Percentiles rank a stretch among this genome's conserved stretches.
These are phyloP conservation scores for Circaetus gallicus DNA, from an alignment of 2,113 vertebrate genomes.

Conservation along the genomic window DNA sequence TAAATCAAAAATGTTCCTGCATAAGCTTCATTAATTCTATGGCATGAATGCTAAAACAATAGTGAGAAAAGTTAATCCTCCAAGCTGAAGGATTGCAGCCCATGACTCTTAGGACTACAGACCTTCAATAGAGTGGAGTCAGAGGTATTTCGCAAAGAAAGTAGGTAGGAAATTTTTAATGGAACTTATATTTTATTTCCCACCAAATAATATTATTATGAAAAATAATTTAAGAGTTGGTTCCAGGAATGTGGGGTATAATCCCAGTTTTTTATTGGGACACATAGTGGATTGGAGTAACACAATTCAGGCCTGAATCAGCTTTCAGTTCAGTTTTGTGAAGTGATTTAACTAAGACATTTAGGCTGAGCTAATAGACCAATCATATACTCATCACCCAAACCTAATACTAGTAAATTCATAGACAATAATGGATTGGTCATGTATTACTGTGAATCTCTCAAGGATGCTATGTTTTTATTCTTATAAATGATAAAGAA, in stretches of 20 bases:
- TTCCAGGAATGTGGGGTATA: not conserved
- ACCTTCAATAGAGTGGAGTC: not conserved
- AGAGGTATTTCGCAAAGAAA: not conserved
- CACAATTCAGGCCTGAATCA: not conserved
- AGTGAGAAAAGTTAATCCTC: not conserved
- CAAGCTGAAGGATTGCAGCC: not conserved
- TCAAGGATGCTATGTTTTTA: not conserved
- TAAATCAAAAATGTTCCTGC: constrained; percentile 54
- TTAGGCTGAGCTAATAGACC: not conserved
- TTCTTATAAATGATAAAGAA: not conserved
- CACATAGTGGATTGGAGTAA: not conserved
- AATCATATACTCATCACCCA: not conserved
- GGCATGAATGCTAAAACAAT: not conserved
- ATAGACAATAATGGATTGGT: not conserved
- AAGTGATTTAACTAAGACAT: not conserved
- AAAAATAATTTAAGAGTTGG: not conserved
- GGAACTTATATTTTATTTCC: not conserved
- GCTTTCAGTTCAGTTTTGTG: not conserved
- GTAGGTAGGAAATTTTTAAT: not conserved
- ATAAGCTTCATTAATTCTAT: constrained; percentile 45
- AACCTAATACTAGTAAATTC: not conserved
- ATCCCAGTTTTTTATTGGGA: not conserved
- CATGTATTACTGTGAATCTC: not conserved
- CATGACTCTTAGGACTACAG: not conserved
- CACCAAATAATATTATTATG: not conserved